A percentile compares a stretch with the other conserved stretches of the same genome.
These are phyloP conservation scores for Yponomeuta cagnagella DNA, from an alignment of 2,888 invertebrate species.

Conservation along the genomic window DNA sequence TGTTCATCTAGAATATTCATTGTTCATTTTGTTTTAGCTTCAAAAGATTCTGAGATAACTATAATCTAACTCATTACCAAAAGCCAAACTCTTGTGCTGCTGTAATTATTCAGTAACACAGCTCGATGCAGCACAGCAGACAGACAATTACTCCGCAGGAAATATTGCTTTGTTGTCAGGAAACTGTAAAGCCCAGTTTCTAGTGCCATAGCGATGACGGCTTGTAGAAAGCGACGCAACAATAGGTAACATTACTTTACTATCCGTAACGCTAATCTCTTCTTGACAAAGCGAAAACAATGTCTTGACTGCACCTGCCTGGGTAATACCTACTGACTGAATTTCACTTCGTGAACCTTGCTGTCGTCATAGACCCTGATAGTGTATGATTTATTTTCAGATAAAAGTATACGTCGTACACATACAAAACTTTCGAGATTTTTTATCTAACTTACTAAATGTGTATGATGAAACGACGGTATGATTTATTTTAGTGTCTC, in stretches of 20 bases:
- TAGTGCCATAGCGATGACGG: background rate
- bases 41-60: no score
- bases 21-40: no score
- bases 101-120: background rate
- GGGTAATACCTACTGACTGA: background rate
- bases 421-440: no score
- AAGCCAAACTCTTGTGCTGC: no score
- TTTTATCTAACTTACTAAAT: no score
- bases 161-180: background rate
- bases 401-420: no score
- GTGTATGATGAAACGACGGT: no score
- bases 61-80: no score
- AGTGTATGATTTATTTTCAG: no score
- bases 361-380: background rate
- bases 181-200: background rate
- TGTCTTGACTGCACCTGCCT: background rate
- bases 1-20: no score
- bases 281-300: background rate
- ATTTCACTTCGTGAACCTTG: no score
- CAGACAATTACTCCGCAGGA: background rate
- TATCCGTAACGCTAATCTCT: background rate
- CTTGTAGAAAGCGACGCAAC: background rate
- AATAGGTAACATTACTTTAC: background rate
- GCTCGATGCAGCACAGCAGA: background rate
- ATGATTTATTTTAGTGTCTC: no score